Evolutionary conservation across 2,797 vertebrate genomes (phyloP).

Genomic region (Pangasius krempfi): DNA sequence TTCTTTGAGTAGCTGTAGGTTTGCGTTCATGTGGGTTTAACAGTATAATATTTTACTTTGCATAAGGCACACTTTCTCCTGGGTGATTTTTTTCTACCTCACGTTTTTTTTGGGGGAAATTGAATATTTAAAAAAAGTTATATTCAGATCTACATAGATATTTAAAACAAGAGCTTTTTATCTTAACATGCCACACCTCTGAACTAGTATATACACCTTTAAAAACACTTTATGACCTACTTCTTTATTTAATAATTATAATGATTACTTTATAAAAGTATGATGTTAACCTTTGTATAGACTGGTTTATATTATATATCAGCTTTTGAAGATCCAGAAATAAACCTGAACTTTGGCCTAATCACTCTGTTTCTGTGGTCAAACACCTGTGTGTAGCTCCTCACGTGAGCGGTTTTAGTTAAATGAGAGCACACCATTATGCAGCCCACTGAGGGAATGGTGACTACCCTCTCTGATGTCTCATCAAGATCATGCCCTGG

Average conservation of each 20-base stretch:
- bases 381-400: conserved; percentile 53
- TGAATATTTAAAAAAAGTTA: conserved; percentile 20
- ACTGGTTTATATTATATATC: conserved; percentile 16
- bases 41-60: conserved; percentile 48
- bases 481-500: not conserved
- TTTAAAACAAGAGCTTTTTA: conserved; percentile 43
- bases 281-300: conserved; percentile 42
- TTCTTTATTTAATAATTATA: conserved; percentile 17
- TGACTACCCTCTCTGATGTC: conserved; percentile 27
- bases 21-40: conserved; percentile 39
- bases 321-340: not conserved
- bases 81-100: conserved; percentile 55
- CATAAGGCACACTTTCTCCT: conserved; percentile 32
- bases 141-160: conserved; percentile 38
- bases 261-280: not conserved
- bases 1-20: conserved; percentile 26
- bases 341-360: conserved; percentile 13
- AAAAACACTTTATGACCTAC: conserved; percentile 5
- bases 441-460: conserved; percentile 27
- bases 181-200: conserved; percentile 33
- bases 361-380: conserved; percentile 41
- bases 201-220: not conserved
- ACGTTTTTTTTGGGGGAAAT: conserved; percentile 33
- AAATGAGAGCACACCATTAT: conserved; percentile 41
- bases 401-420: conserved; percentile 48